Base-by-base conservation (phyloP, 2,888 invertebrate genomes). In the Muscina levida region DNA sequence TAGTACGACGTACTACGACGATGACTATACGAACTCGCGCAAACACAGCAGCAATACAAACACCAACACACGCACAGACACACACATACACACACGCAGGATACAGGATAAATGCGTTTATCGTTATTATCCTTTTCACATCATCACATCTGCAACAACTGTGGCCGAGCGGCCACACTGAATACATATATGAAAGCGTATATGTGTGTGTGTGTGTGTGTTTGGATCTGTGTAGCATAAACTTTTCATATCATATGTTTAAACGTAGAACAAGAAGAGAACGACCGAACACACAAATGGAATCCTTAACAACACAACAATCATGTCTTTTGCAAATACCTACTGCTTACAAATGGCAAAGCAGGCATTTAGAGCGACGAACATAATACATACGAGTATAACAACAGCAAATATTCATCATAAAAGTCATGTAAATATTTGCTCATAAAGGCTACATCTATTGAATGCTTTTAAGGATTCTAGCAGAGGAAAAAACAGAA, bases 91-190 rank as follows among this genome's bases (percentile, higher is more conserved):
- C 53, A 22, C n/a, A 65, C 37, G 42, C 24, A 8, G 24, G 13
- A 62, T 39, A 74, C 67, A 79, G 72, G 68, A 79, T 72, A 59
- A 71, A 70, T 70, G 75, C 72, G 57, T 71, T 77, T 72, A 71
- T 76, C 70, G 72, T 80, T 70, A 70, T 76, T 80, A 80, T 80
- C 80, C 80, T 77, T 77, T 70, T 37, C n/a, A n/a, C n/a, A n/a
- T n/a, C n/a, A n/a, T 13, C 19, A 31, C 48, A 57, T 59, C 57
- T 13, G 10, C 26, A 31, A 56, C 31, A 62, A 48, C 48, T 77
- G 19, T 59, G 57, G 8, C 31, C 8, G n/a, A n/a, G n/a, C n/a
- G n/a, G n/a, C n/a, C n/a, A n/a, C n/a, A n/a, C n/a, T 8, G 39
- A 10, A 53, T n/a, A 48, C 48, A 67, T 44, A 46, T 2, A 67